Percentiles rank a stretch among this genome's conserved stretches.
These are phyloP conservation scores for Brachypalpus laphriformis DNA, from an alignment of 2,888 invertebrate genomes.

Conservation along the genomic window DNA sequence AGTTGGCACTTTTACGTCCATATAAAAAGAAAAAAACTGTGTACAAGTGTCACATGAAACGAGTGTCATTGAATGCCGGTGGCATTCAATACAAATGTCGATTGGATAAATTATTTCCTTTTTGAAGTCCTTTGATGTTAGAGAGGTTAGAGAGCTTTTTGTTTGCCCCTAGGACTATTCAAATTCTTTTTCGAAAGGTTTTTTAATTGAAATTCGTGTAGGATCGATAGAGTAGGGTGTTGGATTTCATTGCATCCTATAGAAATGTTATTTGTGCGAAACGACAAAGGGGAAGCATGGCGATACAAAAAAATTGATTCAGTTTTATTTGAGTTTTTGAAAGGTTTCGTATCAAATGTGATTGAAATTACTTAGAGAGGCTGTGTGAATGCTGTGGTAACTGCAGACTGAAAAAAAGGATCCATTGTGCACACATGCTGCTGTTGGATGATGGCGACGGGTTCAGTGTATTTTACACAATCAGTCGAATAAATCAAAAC, in stretches of 20 bases:
- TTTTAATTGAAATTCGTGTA: slow-evolving; percentile 20
- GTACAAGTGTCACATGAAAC: background rate
- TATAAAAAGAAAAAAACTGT: background rate
- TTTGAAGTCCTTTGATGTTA: slow-evolving; percentile 31
- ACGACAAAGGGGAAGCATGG: background rate
- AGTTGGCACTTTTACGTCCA: background rate
- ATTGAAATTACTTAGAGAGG: background rate
- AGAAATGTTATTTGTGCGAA: background rate
- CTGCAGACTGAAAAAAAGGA: background rate
- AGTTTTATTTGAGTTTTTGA: background rate
- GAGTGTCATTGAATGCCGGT: slow-evolving; percentile 1
- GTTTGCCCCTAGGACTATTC: background rate
- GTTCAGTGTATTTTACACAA: background rate
- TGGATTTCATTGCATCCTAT: background rate
- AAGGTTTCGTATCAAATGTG: background rate
- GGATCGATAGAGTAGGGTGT: background rate
- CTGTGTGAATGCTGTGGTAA: background rate
- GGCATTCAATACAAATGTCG: slow-evolving; percentile 18
- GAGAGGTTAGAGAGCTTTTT: background rate
- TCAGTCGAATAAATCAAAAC: background rate
- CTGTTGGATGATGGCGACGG: background rate
- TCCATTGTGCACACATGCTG: background rate
- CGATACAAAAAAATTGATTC: background rate
- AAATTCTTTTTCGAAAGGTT: slow-evolving; percentile 13
- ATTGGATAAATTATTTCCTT: slow-evolving; percentile 18